A percentile compares a stretch with the other conserved stretches of the same genome.
Evolutionary conservation across 1,140 invertebrate genomes (phyloP).

Genomic region (Tetramorium parvispinum): DNA sequence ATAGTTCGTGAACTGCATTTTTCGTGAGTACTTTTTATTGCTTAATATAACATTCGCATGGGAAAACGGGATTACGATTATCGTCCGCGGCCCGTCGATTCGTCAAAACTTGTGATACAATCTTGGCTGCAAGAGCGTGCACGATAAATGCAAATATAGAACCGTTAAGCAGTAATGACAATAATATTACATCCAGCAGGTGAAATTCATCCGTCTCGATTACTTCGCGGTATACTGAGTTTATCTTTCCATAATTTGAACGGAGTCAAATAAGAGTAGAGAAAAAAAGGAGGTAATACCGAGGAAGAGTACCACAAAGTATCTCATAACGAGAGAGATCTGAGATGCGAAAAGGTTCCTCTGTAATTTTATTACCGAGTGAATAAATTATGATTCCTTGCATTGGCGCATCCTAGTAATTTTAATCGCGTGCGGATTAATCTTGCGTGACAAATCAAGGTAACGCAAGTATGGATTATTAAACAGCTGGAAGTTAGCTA

Average conservation of each 20-base stretch:
- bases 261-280: slow-evolving; percentile 11
- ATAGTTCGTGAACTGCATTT: slow-evolving; percentile 8
- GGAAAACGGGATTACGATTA: not conserved
- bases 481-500: not conserved
- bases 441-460: slow-evolving; percentile 12
- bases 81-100: not conserved
- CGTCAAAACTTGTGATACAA: slow-evolving; percentile 8
- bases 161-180: slow-evolving; percentile 4
- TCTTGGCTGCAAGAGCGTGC: not conserved
- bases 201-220: slow-evolving; percentile 31
- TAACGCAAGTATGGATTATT: slow-evolving; percentile 20
- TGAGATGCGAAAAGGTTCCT: not conserved
- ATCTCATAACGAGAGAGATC: slow-evolving; percentile 12
- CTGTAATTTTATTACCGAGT: slow-evolving; percentile 37
- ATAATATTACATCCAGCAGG: slow-evolving; percentile 30
- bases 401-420: slow-evolving; percentile 10
- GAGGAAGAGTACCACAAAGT: slow-evolving; percentile 6
- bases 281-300: slow-evolving; percentile 19
- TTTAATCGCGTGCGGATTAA: slow-evolving; percentile 36
- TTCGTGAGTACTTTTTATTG: not conserved
- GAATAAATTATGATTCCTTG: slow-evolving; percentile 3
- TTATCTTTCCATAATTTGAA: slow-evolving; percentile 34
- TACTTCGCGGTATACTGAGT: not conserved
- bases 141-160: slow-evolving; percentile 34
- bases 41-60: slow-evolving; percentile 13